Base-by-base conservation (phyloP, 2,113 vertebrate genomes). In the Tiliqua scincoides region DNA sequence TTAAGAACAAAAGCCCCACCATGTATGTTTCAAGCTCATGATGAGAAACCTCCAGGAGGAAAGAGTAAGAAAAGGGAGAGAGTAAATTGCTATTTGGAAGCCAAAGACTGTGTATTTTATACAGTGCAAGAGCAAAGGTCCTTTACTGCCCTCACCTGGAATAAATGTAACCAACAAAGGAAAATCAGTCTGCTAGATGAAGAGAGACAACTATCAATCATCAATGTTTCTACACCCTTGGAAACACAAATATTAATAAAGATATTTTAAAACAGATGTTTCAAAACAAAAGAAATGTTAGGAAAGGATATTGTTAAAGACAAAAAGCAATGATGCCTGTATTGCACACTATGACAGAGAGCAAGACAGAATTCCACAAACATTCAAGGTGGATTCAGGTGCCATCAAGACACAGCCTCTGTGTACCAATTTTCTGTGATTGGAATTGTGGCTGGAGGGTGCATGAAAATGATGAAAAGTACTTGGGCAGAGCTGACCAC, bases 81-180 rank as follows among this genome's bases (percentile, higher is more conserved):
- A 21, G 2, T 80, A 52, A 25, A 85, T 71, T 82, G 3, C 30
- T 59, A 10, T 40, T 35, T 71, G 2, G 63, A 89, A 0, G 76
- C 76, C 85, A 35, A 71, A 37, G 23, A 88, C 68, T 82, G 18
- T 40, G 8, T 84, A 87, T 65, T 25, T 0, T 70, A 79, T 20
- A 82, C 30, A 21, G 6, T 84, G 35, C 81, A 87, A 81, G 77
- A 93, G 72, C 81, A 94, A 94, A 95, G 90, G 89, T 92, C 85
- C 86, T 96, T 94, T 96, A 94, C 95, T 97, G 96, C 95, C 95
- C 94, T 94, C 94, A 92, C 79, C 95, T 96, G 95, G 95, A 94
- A 80, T 63, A 94, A 92, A 90, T 14, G 76, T 91, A 95, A 88
- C 21, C 30, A 90, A 82, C 59, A 91, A 91, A 90, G 76, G 1